Conservation (phyloP, 2,888 invertebrate genomes). For the Chironomus riparius region DNA sequence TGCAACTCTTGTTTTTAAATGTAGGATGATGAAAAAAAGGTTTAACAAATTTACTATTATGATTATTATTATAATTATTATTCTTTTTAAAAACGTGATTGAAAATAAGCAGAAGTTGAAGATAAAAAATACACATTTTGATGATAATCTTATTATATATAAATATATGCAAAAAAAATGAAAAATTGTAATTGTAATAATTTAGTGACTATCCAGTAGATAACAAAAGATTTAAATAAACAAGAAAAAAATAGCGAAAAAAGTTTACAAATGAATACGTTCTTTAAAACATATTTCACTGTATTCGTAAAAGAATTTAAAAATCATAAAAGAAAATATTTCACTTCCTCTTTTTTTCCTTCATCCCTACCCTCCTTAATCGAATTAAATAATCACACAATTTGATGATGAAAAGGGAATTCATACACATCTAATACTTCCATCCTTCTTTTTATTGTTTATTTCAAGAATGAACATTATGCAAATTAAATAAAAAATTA, state of each 20-base stretch:
- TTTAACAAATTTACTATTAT: not conserved
- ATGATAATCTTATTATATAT: not conserved
- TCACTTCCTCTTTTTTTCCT: too few relatives aligned
- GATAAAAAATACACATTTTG: not conserved
- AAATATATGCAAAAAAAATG: not conserved
- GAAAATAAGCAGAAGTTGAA: not conserved
- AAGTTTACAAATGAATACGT: not conserved
- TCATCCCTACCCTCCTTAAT: too few relatives aligned
- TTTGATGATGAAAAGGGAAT: not conserved
- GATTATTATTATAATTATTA: not conserved
- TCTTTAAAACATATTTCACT: not conserved
- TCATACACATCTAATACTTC: not conserved
- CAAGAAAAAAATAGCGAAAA: not conserved
- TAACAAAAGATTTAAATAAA: not conserved
- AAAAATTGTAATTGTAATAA: not conserved
- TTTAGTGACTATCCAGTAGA: slow-evolving; percentile 5
- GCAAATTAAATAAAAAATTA: too few relatives aligned
- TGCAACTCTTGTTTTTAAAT: too few relatives aligned
- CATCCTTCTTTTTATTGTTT: not conserved
- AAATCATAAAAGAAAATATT: too few relatives aligned
- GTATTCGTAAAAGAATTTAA: not conserved
- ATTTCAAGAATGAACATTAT: too few relatives aligned
- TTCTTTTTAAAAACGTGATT: too few relatives aligned
- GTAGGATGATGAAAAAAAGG: too few relatives aligned
- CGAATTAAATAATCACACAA: too few relatives aligned